Evolutionary conservation across 2,797 vertebrate genomes (phyloP), one percentile per base, ranked within the genome.

Genomic region (Enteromius paludinosus): DNA sequence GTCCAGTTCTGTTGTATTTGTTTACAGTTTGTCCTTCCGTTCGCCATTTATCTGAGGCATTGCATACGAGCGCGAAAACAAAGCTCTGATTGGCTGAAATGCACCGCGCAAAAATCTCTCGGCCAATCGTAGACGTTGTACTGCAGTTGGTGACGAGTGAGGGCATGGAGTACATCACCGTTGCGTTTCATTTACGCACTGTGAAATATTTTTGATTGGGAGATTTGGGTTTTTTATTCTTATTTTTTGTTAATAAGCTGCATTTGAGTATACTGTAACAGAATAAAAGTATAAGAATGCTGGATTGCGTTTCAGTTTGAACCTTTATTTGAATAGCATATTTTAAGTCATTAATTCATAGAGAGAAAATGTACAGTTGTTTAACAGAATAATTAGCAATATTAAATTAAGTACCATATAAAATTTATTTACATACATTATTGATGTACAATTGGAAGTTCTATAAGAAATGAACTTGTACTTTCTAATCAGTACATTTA

Each of bases 51-150:
- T 85, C 87, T 86, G 84, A 87, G 81, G 61, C 91, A 79, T 88
- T 84, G 76, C 84, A 77, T 87, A 86, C 86, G 78, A 87, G 90
- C 23, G 89, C 83, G 90, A 91, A 94, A 95, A 95, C 94, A 95
- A 92, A 92, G 61, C 56, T 62, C 76, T 89, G 90, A 95, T 95
- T 96, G 95, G 95, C 87, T 90, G 43, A 81, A 81, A 68, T 25
- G 47, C 90, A 89, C 86, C 93, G 95, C 94, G 94, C 94, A 93
- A 90, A 95, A 95, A 93, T 35, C 52, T 76, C 59, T 85, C 81
- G 2, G 61, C 95, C 95, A 95, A 95, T 95, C 88, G 86, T 0
- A 0, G 3, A 2, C 69, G 86, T 83, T 85, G 88, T 88, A 65
- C 61, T 61, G 69, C 72, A 43, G 49, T 41, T 45, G 43, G 73